Percentiles rank a stretch among this genome's conserved stretches.
These are phyloP conservation scores for Choloepus didactylus DNA, from an alignment of 2,797 vertebrate species.

Conservation along the genomic window DNA sequence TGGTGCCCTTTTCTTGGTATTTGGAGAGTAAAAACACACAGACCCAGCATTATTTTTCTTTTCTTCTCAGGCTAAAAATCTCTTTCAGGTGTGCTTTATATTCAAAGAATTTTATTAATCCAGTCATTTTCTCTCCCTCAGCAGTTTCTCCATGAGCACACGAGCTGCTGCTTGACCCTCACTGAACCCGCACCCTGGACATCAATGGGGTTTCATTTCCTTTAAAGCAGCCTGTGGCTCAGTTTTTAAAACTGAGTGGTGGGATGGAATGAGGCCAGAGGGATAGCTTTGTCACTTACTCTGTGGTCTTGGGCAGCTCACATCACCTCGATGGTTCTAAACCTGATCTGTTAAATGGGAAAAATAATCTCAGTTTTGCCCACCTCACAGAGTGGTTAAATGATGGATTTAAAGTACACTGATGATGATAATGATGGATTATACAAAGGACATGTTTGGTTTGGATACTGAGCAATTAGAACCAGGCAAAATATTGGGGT, in stretches of 20 bases:
- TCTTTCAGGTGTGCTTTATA: neutral
- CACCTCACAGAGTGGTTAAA: neutral
- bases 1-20: constrained; percentile 13
- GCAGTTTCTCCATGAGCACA: neutral
- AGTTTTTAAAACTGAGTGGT: neutral
- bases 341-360: neutral
- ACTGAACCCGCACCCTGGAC: neutral
- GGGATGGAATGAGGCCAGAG: neutral
- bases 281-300: neutral
- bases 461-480: neutral
- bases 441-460: neutral
- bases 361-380: neutral
- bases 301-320: neutral
- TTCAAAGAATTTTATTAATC: constrained; percentile 45
- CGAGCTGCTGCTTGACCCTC: neutral
- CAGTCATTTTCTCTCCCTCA: neutral
- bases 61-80: constrained; percentile 55
- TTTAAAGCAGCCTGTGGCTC: neutral
- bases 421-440: neutral
- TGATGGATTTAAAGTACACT: neutral
- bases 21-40: neutral
- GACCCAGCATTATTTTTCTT: neutral
- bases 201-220: neutral
- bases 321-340: neutral
- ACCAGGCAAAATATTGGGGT: neutral